phyloP scores from a whole-genome alignment of 64 coral and sea anemone genomes.

The Montipora sp. region DNA sequence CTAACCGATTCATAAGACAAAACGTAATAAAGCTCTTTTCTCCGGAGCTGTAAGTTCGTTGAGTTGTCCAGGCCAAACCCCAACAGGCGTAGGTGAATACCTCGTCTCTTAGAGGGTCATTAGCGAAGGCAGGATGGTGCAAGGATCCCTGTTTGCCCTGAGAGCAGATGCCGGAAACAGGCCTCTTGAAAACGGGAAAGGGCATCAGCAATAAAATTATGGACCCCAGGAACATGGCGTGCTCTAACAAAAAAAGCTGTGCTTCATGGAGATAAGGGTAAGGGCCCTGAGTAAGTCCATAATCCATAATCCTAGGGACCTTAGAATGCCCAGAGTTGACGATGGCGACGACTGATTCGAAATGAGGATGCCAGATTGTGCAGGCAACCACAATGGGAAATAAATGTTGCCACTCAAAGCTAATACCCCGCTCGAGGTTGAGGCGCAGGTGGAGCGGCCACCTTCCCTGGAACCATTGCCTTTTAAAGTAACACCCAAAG shows the following conservation, averaged over 20 bases:
- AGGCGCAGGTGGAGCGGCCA: too few species aligned
- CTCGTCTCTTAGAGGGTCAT: constrained; percentile 5
- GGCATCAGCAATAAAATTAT: constrained; percentile 12
- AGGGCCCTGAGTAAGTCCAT: not conserved
- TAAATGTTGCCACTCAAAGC: too few species aligned
- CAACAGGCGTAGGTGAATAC: not conserved
- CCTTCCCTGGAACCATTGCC: too few species aligned
- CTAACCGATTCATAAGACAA: not conserved
- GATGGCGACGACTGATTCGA: constrained; percentile 29
- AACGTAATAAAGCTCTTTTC: constrained; percentile 25
- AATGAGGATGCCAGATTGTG: too few species aligned
- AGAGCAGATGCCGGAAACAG: constrained; percentile 4
- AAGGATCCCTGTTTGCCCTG: not conserved
- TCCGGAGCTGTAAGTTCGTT: not conserved
- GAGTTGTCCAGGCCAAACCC: not conserved
- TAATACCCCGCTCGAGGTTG: too few species aligned
- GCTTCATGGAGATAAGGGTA: not conserved
- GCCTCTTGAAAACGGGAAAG: constrained; percentile 41
- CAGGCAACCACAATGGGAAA: too few species aligned
- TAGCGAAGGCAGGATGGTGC: not conserved
- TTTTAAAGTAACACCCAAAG: too few species aligned
- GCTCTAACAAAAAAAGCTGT: constrained; percentile 20
- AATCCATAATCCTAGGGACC: constrained; percentile 12
- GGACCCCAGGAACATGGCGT: not conserved
- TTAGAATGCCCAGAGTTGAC: constrained; percentile 28